Base-by-base conservation (phyloP, 2,888 invertebrate species). In the Tortrix viridana region DNA sequence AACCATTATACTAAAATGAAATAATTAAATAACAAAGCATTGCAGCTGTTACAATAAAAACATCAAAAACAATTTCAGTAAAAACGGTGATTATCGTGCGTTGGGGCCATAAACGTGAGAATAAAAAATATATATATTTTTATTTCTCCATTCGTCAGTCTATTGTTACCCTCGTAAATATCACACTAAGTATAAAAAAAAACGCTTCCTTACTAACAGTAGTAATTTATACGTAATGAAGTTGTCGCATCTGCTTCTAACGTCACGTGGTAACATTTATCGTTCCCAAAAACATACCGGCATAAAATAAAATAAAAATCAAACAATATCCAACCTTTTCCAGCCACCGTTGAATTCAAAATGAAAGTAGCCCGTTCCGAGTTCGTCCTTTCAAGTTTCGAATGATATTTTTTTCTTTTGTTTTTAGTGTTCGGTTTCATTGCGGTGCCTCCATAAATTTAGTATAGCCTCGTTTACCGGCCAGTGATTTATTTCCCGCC, bases 401-500 rank as follows among this genome's bases (percentile, higher is more conserved):
- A 73, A 70, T 71, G 71, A 75, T 80, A 83, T 80, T 81, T 81
- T 79, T 76, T 75, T 80, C 81, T 82, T 83, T 81, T 80, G 84
- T 82, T 79, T 83, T 81, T 81, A 73, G 74, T 67, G 67, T 71
- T 75, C 74, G 76, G 75, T 74, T 76, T 75, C 79, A 76, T 77
- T 77, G 81, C 79, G 79, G 79, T 77, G 81, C 88, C 84, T 80
- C 89, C 84, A 91, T 90, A 90, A 91, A 90, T 91, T 89, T 85
- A 72, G 84, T 88, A 87, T 88, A 81, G 87, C 80, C 80, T 77
- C 86, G 81, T 88, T 89, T 85, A 84, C 85, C 22, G 78, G 79
- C 72, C 72, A 79, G 86, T 89, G 91, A 92, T 92, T 92, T 91
- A 92, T 91, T 86, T 79, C 89, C 90, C 80, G 91, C 91, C 89